Evolutionary conservation across 2,888 invertebrate species (phyloP), one percentile per base, ranked within the genome.

Genomic region (Drosophila acutilabella): DNA sequence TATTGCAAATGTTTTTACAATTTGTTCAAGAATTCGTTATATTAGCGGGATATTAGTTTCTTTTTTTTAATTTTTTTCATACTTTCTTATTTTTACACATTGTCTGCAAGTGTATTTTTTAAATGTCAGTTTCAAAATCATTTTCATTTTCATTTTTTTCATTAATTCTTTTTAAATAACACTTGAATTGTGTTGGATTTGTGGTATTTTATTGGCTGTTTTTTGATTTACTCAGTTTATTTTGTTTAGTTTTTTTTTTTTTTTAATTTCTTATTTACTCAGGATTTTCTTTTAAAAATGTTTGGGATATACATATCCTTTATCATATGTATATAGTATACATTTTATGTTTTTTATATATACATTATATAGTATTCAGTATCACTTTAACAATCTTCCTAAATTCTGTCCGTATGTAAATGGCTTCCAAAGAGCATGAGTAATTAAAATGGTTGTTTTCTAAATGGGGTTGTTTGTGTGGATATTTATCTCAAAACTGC

Each of bases 31-130:
- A 59, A 64, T 54, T 77, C 76, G 33, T 41, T 52, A 47, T 59
- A 58, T 67, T 71, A 65, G 64, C 66, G 71, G 36, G 11, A 51
- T 60, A n/a, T 60, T 51, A 20, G 16, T 47, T 62, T 38, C 45
- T 20, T 41, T 10, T 62, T 64, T 53, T 54, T 20, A 20, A 20
- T 20, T 20, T 20, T 20, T 20, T 20, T 20, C 20, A 20, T 20
- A 20, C 88, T 88, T 90, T 82, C 83, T 65, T 72, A 67, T 60
- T 80, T 92, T 92, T 92, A 92, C 92, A 92, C 92, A 92, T 92
- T 92, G 92, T 92, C 92, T 92, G 92, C 92, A 92, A 92, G 94
- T 94, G 93, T 93, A 36, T 36, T 36, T 5, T 30, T 30, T 30
- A 30, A 30, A 93, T 92, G 74, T 83, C 48, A 59, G 76, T 68